These are phyloP conservation scores for Pachypanchax playfairii DNA, from an alignment of 2,113 vertebrate species.

Conservation along the genomic window DNA sequence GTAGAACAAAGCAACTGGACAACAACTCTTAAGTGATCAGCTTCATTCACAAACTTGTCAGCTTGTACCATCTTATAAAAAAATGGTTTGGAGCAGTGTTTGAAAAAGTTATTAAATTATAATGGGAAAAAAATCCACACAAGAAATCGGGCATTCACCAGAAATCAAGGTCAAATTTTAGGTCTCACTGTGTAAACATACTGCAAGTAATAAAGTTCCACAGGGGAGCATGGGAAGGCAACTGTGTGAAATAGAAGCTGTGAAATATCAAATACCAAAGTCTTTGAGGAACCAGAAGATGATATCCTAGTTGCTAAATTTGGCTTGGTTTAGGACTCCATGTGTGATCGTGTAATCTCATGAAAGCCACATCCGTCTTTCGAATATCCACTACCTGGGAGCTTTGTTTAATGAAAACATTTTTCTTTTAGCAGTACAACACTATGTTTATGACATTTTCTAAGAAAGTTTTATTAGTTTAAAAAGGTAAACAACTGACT, in stretches of 20 bases:
- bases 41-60: background rate
- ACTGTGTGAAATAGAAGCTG: conserved; percentile 33
- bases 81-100: conserved; percentile 10
- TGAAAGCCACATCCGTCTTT: conserved; percentile 16
- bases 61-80: background rate
- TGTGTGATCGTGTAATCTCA: conserved; percentile 21
- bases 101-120: conserved; percentile 13
- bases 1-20: conserved; percentile 26
- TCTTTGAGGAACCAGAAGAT: conserved; percentile 73
- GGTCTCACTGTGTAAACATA: conserved; percentile 32
- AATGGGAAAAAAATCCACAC: conserved; percentile 15
- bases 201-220: conserved; percentile 26
- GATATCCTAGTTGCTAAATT: conserved; percentile 61
- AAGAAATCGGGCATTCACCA: conserved; percentile 18
- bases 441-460: conserved; percentile 16
- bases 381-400: conserved; percentile 9
- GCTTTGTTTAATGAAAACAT: background rate
- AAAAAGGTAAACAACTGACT: conserved; percentile 9
- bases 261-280: conserved; percentile 58
- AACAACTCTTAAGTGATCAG: conserved; percentile 31
- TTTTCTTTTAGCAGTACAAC: conserved; percentile 10
- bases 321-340: conserved; percentile 38
- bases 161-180: conserved; percentile 25
- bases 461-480: conserved; percentile 20
- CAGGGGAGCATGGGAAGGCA: conserved; percentile 30